Evolutionary conservation across 2,888 invertebrate genomes (phyloP).

Genomic region (Acleris laterana): DNA sequence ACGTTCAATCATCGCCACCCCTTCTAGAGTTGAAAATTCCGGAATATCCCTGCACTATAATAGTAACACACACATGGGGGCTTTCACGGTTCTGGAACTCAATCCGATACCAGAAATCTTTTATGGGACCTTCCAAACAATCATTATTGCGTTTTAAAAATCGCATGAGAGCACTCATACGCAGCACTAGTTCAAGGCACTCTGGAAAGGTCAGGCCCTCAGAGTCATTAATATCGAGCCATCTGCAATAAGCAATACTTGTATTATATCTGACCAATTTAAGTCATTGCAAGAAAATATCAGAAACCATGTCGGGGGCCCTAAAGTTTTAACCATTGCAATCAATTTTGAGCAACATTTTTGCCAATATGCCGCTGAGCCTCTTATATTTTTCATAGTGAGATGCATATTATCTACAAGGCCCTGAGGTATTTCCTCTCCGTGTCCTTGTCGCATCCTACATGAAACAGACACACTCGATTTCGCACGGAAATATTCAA

Average conservation of each 20-base stretch:
- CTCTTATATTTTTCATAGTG: slow-evolving; percentile 51
- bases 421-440: slow-evolving; percentile 41
- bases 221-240: slow-evolving; percentile 30
- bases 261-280: slow-evolving; percentile 52
- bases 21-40: slow-evolving; percentile 40
- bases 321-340: slow-evolving; percentile 52
- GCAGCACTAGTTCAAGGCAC: slow-evolving; percentile 36
- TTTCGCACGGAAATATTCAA: slow-evolving; percentile 47
- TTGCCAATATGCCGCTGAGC: slow-evolving; percentile 48
- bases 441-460: slow-evolving; percentile 43
- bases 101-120: slow-evolving; percentile 48
- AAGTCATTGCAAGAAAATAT: slow-evolving; percentile 48
- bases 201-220: slow-evolving; percentile 37
- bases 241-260: slow-evolving; percentile 52
- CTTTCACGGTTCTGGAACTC: slow-evolving; percentile 56
- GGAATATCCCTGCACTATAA: slow-evolving; percentile 48
- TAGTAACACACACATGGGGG: slow-evolving; percentile 52
- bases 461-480: slow-evolving; percentile 48
- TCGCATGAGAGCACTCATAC: slow-evolving; percentile 45
- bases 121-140: slow-evolving; percentile 33
- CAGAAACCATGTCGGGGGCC: slow-evolving; percentile 53
- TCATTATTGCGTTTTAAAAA: slow-evolving; percentile 40
- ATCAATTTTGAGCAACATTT: slow-evolving; percentile 48
- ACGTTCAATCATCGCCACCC: slow-evolving; percentile 40
- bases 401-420: slow-evolving; percentile 51